Evolutionary conservation across 64 coral and sea anemone genomes (phyloP), one percentile per base, ranked within the genome.

Genomic region (Trachythela sp.): DNA sequence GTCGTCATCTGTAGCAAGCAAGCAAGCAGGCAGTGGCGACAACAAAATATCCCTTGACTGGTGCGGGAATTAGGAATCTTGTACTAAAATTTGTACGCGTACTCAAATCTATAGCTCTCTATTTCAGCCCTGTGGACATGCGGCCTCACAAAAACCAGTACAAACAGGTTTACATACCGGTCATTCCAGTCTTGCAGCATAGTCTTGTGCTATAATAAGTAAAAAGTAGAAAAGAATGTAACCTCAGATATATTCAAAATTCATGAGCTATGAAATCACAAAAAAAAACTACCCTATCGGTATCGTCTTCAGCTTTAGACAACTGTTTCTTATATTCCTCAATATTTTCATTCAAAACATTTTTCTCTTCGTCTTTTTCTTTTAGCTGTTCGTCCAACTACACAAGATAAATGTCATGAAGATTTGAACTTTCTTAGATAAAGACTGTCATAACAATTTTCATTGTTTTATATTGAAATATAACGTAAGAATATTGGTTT

Each of bases 101-200:
- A n/a, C n/a, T n/a, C n/a, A n/a, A n/a, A n/a, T n/a, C n/a, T n/a
- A n/a, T n/a, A n/a, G n/a, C n/a, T n/a, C n/a, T n/a, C n/a, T n/a
- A n/a, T n/a, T n/a, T n/a, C n/a, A n/a, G n/a, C n/a, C n/a, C n/a
- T n/a, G n/a, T n/a, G n/a, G n/a, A n/a, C n/a, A n/a, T n/a, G n/a
- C n/a, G n/a, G n/a, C n/a, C n/a, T n/a, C n/a, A n/a, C n/a, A n/a
- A n/a, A n/a, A n/a, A 64, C 7, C 26, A 22, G 24, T 5, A 27
- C 56, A 64, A 64, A 64, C 20, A 45, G 42, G 42, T 45, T 45
- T 6, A 64, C 75, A 2, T 80, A 80, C 75, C 75, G 30, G 18
- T 80, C 75, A 35, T 80, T 80, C 75, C 75, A 80, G 33, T 80
- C 75, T 38, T 80, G 75, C 75, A 80, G 35, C 75, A 80, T 80